Evolutionary conservation across 2,797 vertebrate species (phyloP), one percentile per base, ranked within the genome.

Genomic region (Bucorvus abyssinicus): DNA sequence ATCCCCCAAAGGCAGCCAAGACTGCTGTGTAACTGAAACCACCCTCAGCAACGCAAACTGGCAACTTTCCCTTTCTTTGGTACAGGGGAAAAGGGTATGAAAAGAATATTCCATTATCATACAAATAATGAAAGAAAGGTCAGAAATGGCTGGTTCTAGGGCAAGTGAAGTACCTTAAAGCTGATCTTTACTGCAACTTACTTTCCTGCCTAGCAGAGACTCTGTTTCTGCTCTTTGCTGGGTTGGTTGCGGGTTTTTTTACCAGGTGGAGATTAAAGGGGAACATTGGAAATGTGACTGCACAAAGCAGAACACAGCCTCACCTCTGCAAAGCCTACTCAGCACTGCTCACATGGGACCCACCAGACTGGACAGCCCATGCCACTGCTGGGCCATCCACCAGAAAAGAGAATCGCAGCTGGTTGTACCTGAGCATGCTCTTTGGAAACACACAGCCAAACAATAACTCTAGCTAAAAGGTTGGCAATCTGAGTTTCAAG

Each of bases 91-190:
- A 85, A 75, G 36, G n/a, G 23, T 87, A 83, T 73, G 29, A 44
- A 78, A 73, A 47, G 45, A 94, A 84, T 84, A 74, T 80, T 94
- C 60, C 44, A 44, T 42, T 89, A 87, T 64, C 30, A 23, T 9
- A 91, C 36, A 50, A 95, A 87, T 63, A 84, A 83, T 57, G 65
- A 89, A 91, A 94, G 63, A 78, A 94, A 94, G 79, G 87, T 90
- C 94, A 95, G 69, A 93, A 86, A 91, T 36, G 11, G 65, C 92
- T 36, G 11, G 61, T 90, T 95, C 65, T 29, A 86, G 86, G 93
- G 85, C 90, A 81, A 89, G 22, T 10, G 14, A 83, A 92, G 42
- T 75, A 84, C 70, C 85, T 90, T 81, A 50, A 85, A 78, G 85
- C 45, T 85, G 84, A 91, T 71, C 57, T 75, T 84, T 61, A 71